Percentiles rank a stretch among this genome's conserved stretches.
Conservation (phyloP, 23 tunicate species). For the Halocynthia roretzi region DNA sequence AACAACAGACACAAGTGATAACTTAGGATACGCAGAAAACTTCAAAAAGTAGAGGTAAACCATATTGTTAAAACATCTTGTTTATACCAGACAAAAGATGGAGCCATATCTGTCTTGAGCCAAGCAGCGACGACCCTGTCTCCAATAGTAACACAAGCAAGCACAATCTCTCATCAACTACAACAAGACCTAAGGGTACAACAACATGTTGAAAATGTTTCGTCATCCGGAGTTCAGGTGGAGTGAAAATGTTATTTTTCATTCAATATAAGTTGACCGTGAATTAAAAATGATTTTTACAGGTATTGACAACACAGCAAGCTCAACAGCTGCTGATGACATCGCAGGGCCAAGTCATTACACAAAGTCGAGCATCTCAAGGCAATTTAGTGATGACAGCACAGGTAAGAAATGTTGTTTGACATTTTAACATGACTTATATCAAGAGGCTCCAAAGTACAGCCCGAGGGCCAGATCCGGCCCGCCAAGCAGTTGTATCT, state of each 20-base stretch:
- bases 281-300: too few species aligned
- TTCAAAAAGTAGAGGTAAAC: too few species aligned
- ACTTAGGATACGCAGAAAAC: too few species aligned
- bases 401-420: neutral
- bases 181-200: too few species aligned
- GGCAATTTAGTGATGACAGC: neutral
- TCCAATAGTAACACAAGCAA: too few species aligned
- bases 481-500: too few species aligned
- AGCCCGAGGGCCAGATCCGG: too few species aligned
- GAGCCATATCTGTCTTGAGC: neutral
- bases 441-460: neutral
- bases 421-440: neutral
- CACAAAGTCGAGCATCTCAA: neutral
- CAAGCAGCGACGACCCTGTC: neutral
- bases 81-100: neutral
- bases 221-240: neutral
- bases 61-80: too few species aligned
- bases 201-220: neutral
- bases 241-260: neutral
- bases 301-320: neutral
- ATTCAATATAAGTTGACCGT: neutral
- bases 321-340: neutral
- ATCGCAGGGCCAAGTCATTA: slow-evolving; percentile 3
- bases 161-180: too few species aligned
- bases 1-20: slow-evolving; percentile 2